Base-by-base conservation (phyloP, 30 jellyfish, hydroid and myxozoan species). In the Turritopsis dohrnii region DNA sequence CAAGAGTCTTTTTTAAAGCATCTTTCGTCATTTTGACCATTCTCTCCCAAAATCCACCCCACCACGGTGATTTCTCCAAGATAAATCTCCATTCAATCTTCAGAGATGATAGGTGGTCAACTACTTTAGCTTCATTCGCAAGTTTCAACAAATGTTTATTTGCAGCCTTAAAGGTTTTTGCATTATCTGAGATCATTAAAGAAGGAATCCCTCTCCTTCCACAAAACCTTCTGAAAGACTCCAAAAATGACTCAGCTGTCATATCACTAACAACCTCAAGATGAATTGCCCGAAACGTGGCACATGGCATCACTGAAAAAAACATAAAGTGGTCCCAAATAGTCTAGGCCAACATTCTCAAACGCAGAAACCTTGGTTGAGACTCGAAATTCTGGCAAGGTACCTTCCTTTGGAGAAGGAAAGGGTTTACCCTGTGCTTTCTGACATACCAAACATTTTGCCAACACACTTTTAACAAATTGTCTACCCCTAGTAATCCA, bases 161-260 rank as follows among this genome's bases (percentile, higher is more conserved):
- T n/a, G n/a, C n/a, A n/a, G n/a, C n/a, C n/a, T n/a, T n/a, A n/a
- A 85, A 85, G 17, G 89, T 79, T 27, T 83, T 79, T 17, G 94
- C 89, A 71, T 80, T 80, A 72, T 86, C 88, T 1, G 94, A 66
- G 89, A 79, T 86, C 24, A 86, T 41, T 1, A 86, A 89, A 65
- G 89, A 79, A 8, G 94, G 94, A 0, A 89, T 86, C 16, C 94
- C 94, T 72, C 85, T 71, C 71, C 94, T 86, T 21, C 89, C 27
- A 80, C 94, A 86, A 79, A 86, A 86, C 65, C 89, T 86, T 80
- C 94, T 65, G 31, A 79, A 71, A 72, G 75, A 20, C 29, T 79
- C 81, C 1, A 86, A 0, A 53, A 86, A 86, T 8, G 89, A 17
- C 52, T 83, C 41, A 22, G 94, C 72, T 53, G 54, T 60, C 89